Conservation (phyloP, 1,140 invertebrate species). For the Lethrus apterus region DNA sequence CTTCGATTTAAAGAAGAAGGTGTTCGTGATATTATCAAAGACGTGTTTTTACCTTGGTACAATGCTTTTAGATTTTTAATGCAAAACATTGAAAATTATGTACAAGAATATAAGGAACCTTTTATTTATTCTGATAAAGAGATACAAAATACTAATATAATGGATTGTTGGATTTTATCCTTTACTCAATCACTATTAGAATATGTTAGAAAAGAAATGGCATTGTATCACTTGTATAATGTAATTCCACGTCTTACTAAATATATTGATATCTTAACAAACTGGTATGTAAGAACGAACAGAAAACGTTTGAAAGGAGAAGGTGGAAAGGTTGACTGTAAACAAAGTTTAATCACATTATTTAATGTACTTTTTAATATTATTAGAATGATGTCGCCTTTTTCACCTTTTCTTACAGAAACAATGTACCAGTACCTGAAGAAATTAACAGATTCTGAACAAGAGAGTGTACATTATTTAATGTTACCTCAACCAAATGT, state of each 20-base stretch:
- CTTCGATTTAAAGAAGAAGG: conserved; percentile 94
- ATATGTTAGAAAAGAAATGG: conserved; percentile 91
- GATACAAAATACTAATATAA: conserved; percentile 65
- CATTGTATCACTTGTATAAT: conserved; percentile 88
- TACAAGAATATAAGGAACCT: conserved; percentile 57
- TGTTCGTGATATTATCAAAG: conserved; percentile 92
- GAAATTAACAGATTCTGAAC: conserved; percentile 44
- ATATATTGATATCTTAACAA: conserved; percentile 96
- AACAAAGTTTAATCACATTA: conserved; percentile 78
- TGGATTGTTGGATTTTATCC: conserved; percentile 97
- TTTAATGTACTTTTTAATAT: conserved; percentile 85
- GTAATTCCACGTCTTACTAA: conserved; percentile 90
- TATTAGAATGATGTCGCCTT: conserved; percentile 90
- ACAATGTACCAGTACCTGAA: conserved; percentile 88
- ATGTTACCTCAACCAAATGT: conserved; percentile 71
- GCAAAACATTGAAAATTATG: conserved; percentile 82
- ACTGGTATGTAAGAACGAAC: conserved; percentile 97
- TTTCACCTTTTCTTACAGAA: conserved; percentile 96
- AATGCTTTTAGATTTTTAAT: conserved; percentile 96
- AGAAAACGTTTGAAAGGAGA: conserved; percentile 89
- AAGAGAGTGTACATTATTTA: conserved; percentile 79
- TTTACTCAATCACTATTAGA: conserved; percentile 88
- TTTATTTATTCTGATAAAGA: conserved; percentile 59
- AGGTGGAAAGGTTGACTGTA: conserved; percentile 66
- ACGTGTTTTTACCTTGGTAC: conserved; percentile 98